Evolutionary conservation across 2,888 invertebrate species (phyloP), one percentile per base, ranked within the genome.

Genomic region (Drosophila yooni): DNA sequence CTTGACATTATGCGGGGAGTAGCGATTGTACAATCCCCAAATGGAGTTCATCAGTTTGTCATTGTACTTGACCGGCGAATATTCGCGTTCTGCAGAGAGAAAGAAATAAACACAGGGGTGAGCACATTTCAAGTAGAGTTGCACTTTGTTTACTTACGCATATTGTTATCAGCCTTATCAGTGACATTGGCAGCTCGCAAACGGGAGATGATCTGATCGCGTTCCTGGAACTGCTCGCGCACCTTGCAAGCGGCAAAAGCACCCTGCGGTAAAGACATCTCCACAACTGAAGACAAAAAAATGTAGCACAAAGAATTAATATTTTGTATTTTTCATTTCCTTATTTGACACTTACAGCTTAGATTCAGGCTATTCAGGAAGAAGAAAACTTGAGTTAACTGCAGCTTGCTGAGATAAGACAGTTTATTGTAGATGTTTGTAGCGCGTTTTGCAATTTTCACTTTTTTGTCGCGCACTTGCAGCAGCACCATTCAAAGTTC

Each of bases 41-140:
- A 97, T 97, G 93, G 97, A 97, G 92, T 97, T 97, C 97, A 97
- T 97, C 91, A 97, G 93, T 93, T 97, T 97, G 92, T 96, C 96
- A 93, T 96, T 97, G 93, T 97, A 97, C 91, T 97, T 96, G 70
- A 96, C 93, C 25, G 96, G 96, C 8, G 95, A 94, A 58, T 95
- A 94, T 90, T 96, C 96, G 89, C 94, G 94, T 74, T 94, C 95
- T 96, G 15, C 4, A 25, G 15, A 8, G 15, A 25, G 93, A 94
- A 94, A 74, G 6, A 25, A 10, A 59, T 18, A 50, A n/a, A 25
- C 18, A 57, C 21, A 54, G 31, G 50, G 31, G 6, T 64, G 57
- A 70, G 18, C 33, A 40, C 62, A 67, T 33, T 33, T 36, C n/a
- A 18, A 31, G 11, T 18, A 27, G n/a, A 15, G 36, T 11, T 59